Evolutionary conservation across 2,888 invertebrate species (phyloP).

Genomic region (Metalampra italica): DNA sequence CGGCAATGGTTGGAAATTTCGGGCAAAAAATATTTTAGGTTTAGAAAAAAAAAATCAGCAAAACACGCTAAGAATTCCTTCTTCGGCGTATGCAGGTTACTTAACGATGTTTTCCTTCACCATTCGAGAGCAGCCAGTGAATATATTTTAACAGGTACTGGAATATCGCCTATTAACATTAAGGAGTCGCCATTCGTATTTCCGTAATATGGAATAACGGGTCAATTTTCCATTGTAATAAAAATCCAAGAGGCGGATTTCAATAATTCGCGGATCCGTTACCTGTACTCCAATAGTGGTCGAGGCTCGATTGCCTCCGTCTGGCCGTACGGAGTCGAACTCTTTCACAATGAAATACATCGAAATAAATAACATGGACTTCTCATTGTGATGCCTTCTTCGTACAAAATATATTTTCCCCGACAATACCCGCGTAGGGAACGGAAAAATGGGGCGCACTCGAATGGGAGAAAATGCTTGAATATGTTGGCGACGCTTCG

Average conservation of each 20-base stretch:
- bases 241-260: conserved; percentile 42
- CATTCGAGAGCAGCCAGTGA: too few relatives aligned
- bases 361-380: conserved; percentile 71
- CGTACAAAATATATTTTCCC: conserved; percentile 68
- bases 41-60: too few relatives aligned
- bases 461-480: conserved; percentile 51
- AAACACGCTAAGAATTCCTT: too few relatives aligned
- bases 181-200: too few relatives aligned
- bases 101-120: too few relatives aligned
- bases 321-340: conserved; percentile 48
- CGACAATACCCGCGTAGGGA: conserved; percentile 48
- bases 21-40: too few relatives aligned
- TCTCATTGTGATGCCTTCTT: conserved; percentile 57
- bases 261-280: conserved; percentile 66
- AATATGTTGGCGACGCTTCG: conserved; percentile 46
- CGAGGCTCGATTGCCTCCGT: conserved; percentile 56
- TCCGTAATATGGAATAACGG: too few relatives aligned
- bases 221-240: conserved; percentile 32
- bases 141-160: too few relatives aligned
- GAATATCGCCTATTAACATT: too few relatives aligned
- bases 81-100: too few relatives aligned
- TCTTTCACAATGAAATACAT: conserved; percentile 60
- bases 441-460: conserved; percentile 58
- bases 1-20: too few relatives aligned
- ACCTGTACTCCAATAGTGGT: conserved; percentile 36